Evolutionary conservation across 2,113 vertebrate genomes (phyloP), one percentile per base, ranked within the genome.

Genomic region (Ammodytes dubius): DNA sequence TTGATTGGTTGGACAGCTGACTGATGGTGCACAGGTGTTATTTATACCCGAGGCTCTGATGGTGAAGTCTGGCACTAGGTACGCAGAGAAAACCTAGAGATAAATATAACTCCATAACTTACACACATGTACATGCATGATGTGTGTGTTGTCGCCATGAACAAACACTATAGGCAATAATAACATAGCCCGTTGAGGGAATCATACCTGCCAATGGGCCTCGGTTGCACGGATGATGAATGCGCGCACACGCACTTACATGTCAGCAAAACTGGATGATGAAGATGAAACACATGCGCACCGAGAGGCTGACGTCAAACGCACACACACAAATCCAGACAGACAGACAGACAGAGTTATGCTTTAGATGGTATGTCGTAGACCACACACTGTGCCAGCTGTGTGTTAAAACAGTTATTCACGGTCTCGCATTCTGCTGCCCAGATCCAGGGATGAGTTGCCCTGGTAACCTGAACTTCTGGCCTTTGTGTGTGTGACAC

Each of bases 301-400:
- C 53, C 9, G 66, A 78, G 40, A 61, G 10, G 50, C 65, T 73
- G 79, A 85, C 52, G 42, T 79, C 66, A 77, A 11, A 72, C 58
- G 56, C 68, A 70, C 37, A 54, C 66, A 76, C 54, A 66, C 75
- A 64, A 64, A 77, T 53, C 71, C 56, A 63, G 14, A 80, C 59
- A 65, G 37, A 71, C 42, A 53, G 8, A 82, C 49, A 78, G 58
- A 80, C 56, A 68, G 52, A 77, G 81, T 74, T 78, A 82, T 91
- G 86, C 82, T 85, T 91, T 74, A 77, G 79, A 92, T 88, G 87
- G 88, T 85, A 92, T 88, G 92, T 89, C 85, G 75, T 68, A 59
- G 95, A 96, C 95, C 95, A 96, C 95, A 96, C 95, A 95, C 89
- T 83, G 92, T n/a, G 93, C 88, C 53, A 79, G 69, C 87, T 87